phyloP scores from a whole-genome alignment of 2,113 vertebrate genomes.

The Aramus guarauna region DNA sequence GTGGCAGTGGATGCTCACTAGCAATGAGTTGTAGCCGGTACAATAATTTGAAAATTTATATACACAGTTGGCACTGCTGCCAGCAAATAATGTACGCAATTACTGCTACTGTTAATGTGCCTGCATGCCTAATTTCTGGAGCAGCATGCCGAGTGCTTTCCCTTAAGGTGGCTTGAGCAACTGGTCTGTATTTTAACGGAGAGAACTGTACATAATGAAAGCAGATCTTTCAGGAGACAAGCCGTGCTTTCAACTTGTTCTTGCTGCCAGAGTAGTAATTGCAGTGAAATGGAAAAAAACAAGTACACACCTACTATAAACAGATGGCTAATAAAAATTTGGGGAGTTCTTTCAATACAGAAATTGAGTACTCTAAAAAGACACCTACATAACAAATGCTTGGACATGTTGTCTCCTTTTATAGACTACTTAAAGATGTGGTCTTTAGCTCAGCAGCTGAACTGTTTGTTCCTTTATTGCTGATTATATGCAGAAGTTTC shows the following conservation, averaged over 20 bases:
- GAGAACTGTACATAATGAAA: not conserved
- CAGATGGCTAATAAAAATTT: constrained; percentile 60
- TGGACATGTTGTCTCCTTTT: not conserved
- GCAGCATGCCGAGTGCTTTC: not conserved
- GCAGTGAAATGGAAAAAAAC: not conserved
- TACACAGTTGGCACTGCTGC: not conserved
- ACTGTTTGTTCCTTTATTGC: not conserved
- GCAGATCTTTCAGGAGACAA: not conserved
- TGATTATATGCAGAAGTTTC: not conserved
- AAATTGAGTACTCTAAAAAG: not conserved
- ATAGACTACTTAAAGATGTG: not conserved
- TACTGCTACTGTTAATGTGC: not conserved
- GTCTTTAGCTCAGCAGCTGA: not conserved
- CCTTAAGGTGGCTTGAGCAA: not conserved
- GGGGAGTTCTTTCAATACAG: constrained; percentile 6
- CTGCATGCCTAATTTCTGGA: not conserved
- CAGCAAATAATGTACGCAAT: not conserved
- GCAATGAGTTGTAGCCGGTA: not conserved
- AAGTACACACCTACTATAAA: constrained; percentile 33
- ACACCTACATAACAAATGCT: constrained; percentile 51
- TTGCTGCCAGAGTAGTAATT: constrained; percentile 18
- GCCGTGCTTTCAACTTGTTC: not conserved
- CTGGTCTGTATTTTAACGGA: not conserved
- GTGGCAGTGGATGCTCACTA: not conserved
- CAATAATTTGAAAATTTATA: constrained; percentile 18